Percentiles rank a stretch among this genome's conserved stretches.
Evolutionary conservation across 2,888 invertebrate species (phyloP).

Genomic region (Drosophila mimetica): DNA sequence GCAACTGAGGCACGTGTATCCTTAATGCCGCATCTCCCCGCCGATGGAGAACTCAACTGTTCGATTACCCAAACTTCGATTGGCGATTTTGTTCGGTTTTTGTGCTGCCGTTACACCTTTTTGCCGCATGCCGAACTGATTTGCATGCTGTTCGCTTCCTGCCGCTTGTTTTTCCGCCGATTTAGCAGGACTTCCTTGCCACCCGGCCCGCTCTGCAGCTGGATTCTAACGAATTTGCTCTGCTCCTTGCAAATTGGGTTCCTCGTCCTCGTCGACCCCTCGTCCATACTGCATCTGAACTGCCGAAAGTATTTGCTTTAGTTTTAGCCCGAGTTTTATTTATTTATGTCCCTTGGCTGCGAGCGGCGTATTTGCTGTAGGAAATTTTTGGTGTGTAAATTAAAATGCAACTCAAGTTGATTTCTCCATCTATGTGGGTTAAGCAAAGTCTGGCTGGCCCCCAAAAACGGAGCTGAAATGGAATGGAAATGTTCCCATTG

Average conservation of each 20-base stretch:
- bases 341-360: conserved; percentile 68
- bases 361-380: conserved; percentile 29
- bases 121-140: conserved; percentile 56
- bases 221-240: conserved; percentile 43
- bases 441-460: conserved; percentile 47
- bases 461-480: conserved; percentile 22
- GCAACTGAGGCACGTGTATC: conserved; percentile 23
- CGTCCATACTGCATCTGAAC: conserved; percentile 10
- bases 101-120: conserved; percentile 46
- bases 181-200: conserved; percentile 58
- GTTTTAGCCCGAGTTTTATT: conserved; percentile 64
- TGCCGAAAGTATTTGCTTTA: conserved; percentile 53
- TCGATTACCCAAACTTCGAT: conserved; percentile 58
- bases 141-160: conserved; percentile 67
- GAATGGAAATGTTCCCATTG: conserved; percentile 31
- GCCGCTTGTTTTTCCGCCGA: conserved; percentile 71
- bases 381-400: conserved; percentile 68
- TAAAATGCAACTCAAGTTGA: conserved; percentile 77
- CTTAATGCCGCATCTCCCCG: conserved; percentile 5
- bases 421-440: conserved; percentile 39
- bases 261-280: neutral
- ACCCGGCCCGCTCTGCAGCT: neutral
- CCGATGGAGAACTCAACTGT: neutral
- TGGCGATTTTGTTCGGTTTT: conserved; percentile 54
- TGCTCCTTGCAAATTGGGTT: conserved; percentile 44